Conservation (phyloP, 2,113 vertebrate species). For the Montifringilla adamsi region DNA sequence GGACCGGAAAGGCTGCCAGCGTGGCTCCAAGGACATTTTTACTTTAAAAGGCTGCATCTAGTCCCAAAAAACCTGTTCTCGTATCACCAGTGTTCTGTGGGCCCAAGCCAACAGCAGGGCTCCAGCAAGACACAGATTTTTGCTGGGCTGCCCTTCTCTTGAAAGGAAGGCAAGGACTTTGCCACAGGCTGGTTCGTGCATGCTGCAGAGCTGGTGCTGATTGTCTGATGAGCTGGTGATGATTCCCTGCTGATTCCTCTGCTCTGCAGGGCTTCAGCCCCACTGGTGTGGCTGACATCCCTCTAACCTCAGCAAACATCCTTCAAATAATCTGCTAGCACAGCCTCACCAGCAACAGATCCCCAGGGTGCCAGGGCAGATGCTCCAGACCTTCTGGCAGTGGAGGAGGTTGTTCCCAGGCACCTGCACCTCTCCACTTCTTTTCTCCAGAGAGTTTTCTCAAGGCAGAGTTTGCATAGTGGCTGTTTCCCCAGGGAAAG, state of each 20-base stretch:
- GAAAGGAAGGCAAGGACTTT: neutral
- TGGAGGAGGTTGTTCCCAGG: neutral
- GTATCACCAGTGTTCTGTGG: neutral
- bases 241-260: neutral
- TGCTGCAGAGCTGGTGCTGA: neutral
- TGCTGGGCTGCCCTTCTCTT: neutral
- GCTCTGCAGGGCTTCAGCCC: neutral
- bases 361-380: neutral
- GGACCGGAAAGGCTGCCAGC: constrained; percentile 23
- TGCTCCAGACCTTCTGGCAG: neutral
- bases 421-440: neutral
- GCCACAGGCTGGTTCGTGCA: neutral
- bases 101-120: neutral
- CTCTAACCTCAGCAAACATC: neutral
- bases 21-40: neutral
- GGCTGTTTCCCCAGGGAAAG: constrained; percentile 21
- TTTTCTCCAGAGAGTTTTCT: neutral
- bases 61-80: constrained; percentile 5
- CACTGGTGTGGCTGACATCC: neutral
- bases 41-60: constrained; percentile 11
- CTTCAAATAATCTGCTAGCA: neutral
- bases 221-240: neutral
- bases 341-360: neutral
- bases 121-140: neutral
- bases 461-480: neutral